Evolutionary conservation across 2,113 vertebrate species (phyloP).

Genomic region (Oreochromis tanganicae): DNA sequence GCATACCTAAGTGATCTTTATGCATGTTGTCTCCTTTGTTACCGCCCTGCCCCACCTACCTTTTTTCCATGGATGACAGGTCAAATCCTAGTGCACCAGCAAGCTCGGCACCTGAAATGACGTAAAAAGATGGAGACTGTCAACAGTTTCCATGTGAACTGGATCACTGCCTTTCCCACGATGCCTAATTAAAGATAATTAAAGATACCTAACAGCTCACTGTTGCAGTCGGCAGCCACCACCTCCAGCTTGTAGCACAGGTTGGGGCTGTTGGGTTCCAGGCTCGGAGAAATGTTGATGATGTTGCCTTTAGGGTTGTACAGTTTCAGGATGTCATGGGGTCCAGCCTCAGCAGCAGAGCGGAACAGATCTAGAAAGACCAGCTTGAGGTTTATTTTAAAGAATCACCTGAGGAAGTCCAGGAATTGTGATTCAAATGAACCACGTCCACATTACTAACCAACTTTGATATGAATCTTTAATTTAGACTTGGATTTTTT

Average conservation of each 20-base stretch:
- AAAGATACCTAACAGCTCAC: conserved; percentile 68
- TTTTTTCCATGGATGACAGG: conserved; percentile 76
- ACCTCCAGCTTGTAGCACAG: conserved; percentile 75
- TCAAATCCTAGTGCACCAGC: conserved; percentile 70
- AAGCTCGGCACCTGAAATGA: conserved; percentile 58
- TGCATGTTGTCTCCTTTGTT: background rate
- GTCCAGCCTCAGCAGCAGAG: conserved; percentile 73
- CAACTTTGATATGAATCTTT: background rate
- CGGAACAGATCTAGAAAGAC: conserved; percentile 69
- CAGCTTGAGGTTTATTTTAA: background rate
- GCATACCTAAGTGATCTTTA: background rate
- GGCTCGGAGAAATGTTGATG: conserved; percentile 74
- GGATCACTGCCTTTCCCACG: background rate
- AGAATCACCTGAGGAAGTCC: background rate
- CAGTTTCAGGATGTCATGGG: conserved; percentile 76
- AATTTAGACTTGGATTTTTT: fast-evolving
- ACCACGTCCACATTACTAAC: background rate
- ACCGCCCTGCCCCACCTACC: conserved; percentile 30
- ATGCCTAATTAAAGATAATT: background rate
- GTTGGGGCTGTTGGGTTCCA: conserved; percentile 65
- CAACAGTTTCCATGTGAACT: background rate
- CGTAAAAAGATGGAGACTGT: background rate
- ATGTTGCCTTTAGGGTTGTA: conserved; percentile 77
- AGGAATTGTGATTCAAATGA: background rate
- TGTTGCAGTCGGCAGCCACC: conserved; percentile 74